Evolutionary conservation across 2,113 vertebrate genomes (phyloP), one percentile per base, ranked within the genome.

Genomic region (Muntiacus muntjak): DNA sequence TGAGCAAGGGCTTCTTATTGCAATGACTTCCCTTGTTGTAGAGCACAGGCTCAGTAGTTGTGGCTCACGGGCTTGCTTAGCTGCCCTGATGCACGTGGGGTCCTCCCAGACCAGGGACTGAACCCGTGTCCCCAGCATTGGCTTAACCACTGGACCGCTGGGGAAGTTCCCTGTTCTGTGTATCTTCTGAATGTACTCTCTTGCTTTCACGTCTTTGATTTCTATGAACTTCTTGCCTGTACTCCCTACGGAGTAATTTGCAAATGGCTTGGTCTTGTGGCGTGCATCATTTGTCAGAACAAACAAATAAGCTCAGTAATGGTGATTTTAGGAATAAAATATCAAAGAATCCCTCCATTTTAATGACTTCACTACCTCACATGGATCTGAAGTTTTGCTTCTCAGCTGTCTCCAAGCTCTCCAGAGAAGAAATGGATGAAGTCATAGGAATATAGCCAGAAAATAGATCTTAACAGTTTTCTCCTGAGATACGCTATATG

Each of bases 391-490:
- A 82, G 64, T 82, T 94, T 79, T 76, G 30, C 71, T 54, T 96
- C 92, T 91, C 89, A 13, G 62, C 74, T 86, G 96, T 93, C 87
- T 81, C 71, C 45, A 87, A 67, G 79, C 60, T 93, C 54, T 96
- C 95, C 91, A 71, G 91, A 94, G 40, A 25, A 54, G 54, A 97
- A 67, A 90, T n/a, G 74, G 79, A 74, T 87, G 50, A 93, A 85
- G 30, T 94, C 81, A 62, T 52, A 55, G 47, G 52, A 92, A 95
- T 64, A 93, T 7, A 84, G 55, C 93, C 79, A 84, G 83, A 98
- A 97, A 96, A 95, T 91, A 57, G 25, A 96, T 92, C 78, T 93
- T 93, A 83, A 91, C 91, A 95, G 89, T 95, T 97, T 97, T 95
- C 97, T 96, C 95, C 96, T 81, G 95, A 97, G 93, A 96, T 96